Conservation (phyloP, 2,113 vertebrate species). For the Cinclus mexicanus region DNA sequence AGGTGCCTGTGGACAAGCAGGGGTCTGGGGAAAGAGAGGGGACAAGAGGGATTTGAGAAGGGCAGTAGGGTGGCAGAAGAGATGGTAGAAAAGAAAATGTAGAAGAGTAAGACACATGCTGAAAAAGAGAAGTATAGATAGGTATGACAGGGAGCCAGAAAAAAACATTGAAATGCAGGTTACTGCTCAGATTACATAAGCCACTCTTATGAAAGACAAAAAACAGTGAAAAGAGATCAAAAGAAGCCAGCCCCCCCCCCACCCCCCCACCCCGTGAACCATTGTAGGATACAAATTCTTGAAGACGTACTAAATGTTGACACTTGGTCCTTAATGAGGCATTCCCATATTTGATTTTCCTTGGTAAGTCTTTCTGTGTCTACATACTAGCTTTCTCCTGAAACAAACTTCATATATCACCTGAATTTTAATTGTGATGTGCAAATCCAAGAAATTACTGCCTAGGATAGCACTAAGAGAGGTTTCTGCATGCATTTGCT, state of each 20-base stretch:
- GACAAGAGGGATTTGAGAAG: not conserved
- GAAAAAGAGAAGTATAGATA: not conserved
- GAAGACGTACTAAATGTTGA: not conserved
- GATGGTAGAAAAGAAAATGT: not conserved
- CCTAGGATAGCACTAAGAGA: not conserved
- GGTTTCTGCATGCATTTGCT: slow-evolving; percentile 6
- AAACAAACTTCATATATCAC: not conserved
- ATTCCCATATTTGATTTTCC: not conserved
- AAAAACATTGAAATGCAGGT: not conserved
- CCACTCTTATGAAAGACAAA: not conserved
- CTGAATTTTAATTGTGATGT: slow-evolving; percentile 3
- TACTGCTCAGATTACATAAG: not conserved
- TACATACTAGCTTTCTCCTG: not conserved
- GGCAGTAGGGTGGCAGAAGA: not conserved
- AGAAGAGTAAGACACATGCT: not conserved
- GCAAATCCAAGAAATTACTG: not conserved
- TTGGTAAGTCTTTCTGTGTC: not conserved
- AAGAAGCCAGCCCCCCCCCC: rapidly evolving
- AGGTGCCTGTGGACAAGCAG: rapidly evolving
- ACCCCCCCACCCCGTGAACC: rapidly evolving
- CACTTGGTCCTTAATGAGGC: not conserved
- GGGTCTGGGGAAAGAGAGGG: not conserved
- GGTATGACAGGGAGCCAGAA: not conserved
- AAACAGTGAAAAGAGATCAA: not conserved
- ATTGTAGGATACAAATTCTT: not conserved